Base-by-base conservation (phyloP, 2,888 invertebrate species). In the Nomada ruficornis region DNA sequence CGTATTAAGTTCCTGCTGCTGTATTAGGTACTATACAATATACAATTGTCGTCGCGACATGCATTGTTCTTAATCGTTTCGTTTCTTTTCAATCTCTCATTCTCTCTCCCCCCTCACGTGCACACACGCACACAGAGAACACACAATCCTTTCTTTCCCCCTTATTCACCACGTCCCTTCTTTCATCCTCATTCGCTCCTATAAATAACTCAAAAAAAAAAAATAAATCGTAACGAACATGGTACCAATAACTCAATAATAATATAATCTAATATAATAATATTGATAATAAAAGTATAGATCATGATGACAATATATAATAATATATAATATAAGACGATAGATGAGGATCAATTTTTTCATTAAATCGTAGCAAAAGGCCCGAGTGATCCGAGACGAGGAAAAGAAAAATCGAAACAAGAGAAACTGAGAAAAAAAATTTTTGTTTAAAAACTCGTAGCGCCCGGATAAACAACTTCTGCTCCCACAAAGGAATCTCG, bases 181-280 rank as follows among this genome's bases (percentile, higher is more conserved):
- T 70, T n/a, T 54, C 57, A 65, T 36, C 64, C 64, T 60, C 80
- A 79, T 74, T 63, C 83, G 73, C 59, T 68, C 76, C 18, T 75
- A 86, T 83, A 86, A 86, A 86, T 86, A 85, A 67, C 72, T 83
- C 77, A 57, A 82, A 85, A 80, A 13, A 47, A 47, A 13, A 47
- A 47, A 47, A 13, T 23, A 23, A 84, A 83, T 79, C 78, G 65
- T 82, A 85, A 87, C 79, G 80, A 77, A 74, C 57, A 36, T 70
- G 71, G 81, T 78, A 77, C 57, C 78, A 79, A 80, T 85, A 88
- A 77, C 72, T 74, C 70, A 79, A 86, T 82, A 87, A 74, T 64
- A 80, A 79, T 77, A 74, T 76, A 74, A 82, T 82, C 59, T 60
- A 65, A 65, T 80, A 71, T 60, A 77, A 84, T 77, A 80, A 73